Evolutionary conservation across 2,797 vertebrate genomes (phyloP).

Genomic region (Urocyon cinereoargenteus): DNA sequence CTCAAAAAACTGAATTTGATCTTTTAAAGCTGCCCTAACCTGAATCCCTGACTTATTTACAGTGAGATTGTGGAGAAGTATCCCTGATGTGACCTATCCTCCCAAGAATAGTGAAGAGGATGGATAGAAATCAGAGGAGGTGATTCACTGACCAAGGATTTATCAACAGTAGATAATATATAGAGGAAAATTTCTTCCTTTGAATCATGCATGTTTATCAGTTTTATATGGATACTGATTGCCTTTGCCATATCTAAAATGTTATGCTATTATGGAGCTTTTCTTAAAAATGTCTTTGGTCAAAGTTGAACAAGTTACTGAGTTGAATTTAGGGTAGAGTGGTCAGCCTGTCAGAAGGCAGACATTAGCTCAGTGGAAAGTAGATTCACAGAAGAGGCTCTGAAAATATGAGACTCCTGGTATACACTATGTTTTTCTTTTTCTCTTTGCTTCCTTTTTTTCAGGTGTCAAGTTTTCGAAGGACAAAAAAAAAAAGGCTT

Average conservation of each 20-base stretch:
- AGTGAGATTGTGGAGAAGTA: neutral
- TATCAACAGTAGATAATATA: neutral
- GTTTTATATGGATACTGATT: neutral
- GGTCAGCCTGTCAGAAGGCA: neutral
- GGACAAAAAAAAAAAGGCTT: neutral
- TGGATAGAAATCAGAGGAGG: neutral
- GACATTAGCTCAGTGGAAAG: neutral
- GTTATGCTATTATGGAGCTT: neutral
- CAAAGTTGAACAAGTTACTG: neutral
- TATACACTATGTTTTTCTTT: neutral
- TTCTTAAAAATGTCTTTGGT: slow-evolving; percentile 48
- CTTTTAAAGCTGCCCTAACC: neutral
- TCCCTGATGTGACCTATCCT: neutral
- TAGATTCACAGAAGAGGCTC: neutral
- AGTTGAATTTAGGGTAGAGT: neutral
- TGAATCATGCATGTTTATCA: neutral
- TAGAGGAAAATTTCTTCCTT: neutral
- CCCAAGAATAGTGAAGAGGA: neutral
- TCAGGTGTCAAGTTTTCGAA: neutral
- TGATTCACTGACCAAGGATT: neutral
- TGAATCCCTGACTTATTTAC: neutral
- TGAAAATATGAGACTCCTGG: neutral
- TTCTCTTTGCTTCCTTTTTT: neutral
- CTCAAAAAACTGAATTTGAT: neutral
- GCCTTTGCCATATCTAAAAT: neutral